These are phyloP conservation scores for Drosophila tani DNA, from an alignment of 1,140 invertebrate species.

Conservation along the genomic window DNA sequence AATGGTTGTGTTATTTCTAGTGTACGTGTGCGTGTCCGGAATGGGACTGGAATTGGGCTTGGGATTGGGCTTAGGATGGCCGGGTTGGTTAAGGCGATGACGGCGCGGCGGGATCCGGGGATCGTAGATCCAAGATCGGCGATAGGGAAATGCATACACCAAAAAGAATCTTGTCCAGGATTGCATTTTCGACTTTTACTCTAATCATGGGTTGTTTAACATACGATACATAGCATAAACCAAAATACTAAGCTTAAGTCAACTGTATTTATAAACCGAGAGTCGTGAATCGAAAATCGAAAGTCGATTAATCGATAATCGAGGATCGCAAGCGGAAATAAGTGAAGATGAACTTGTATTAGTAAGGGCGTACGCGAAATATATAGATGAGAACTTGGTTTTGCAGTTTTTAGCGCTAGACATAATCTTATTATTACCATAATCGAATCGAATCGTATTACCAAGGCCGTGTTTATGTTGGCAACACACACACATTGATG, in stretches of 20 bases:
- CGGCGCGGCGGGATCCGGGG: conserved; percentile 39
- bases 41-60: background rate
- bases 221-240: conserved; percentile 75
- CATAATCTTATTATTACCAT: conserved; percentile 45
- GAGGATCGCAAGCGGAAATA: background rate
- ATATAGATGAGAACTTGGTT: conserved; percentile 52
- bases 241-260: conserved; percentile 67
- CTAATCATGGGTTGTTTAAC: conserved; percentile 83
- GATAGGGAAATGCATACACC: conserved; percentile 64
- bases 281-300: conserved; percentile 10
- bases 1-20: conserved; percentile 81
- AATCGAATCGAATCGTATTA: conserved; percentile 52
- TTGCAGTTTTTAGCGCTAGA: conserved; percentile 51
- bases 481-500: conserved; percentile 28
- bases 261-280: conserved; percentile 58
- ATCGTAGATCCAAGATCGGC: conserved; percentile 26
- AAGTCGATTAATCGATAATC: background rate
- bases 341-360: conserved; percentile 39
- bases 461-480: conserved; percentile 69
- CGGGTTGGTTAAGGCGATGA: conserved; percentile 58
- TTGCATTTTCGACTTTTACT: conserved; percentile 83
- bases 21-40: conserved; percentile 48
- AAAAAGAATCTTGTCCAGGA: conserved; percentile 80
- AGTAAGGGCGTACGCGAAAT: conserved; percentile 64
- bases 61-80: conserved; percentile 26